These are phyloP conservation scores for Hyla sarda DNA, from an alignment of 2,113 vertebrate species.

Conservation along the genomic window DNA sequence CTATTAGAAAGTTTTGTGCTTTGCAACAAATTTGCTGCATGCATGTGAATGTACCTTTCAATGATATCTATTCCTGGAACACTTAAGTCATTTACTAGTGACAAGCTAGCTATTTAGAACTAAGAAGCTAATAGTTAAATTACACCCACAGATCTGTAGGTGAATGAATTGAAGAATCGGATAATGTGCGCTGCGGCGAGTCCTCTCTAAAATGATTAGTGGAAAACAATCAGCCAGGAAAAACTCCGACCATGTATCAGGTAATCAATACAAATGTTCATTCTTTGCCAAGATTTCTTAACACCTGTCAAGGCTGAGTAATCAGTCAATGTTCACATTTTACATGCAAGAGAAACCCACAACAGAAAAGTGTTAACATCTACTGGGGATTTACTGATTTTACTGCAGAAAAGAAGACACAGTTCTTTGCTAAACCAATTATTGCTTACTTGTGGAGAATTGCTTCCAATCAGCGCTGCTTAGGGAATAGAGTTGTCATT, in stretches of 20 bases:
- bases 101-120: slow-evolving; percentile 62
- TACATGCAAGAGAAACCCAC: slow-evolving; percentile 64
- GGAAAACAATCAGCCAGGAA: slow-evolving; percentile 66
- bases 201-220: slow-evolving; percentile 63
- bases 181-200: slow-evolving; percentile 63
- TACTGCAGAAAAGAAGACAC: slow-evolving; percentile 47
- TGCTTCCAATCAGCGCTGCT: slow-evolving; percentile 36
- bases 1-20: no score
- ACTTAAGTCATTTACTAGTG: slow-evolving; percentile 55
- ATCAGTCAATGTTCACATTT: slow-evolving; percentile 70
- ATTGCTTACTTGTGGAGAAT: slow-evolving; percentile 63
- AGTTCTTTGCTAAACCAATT: slow-evolving; percentile 69
- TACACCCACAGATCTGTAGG: slow-evolving; percentile 61
- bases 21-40: no score
- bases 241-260: slow-evolving; percentile 65
- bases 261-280: slow-evolving; percentile 71
- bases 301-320: slow-evolving; percentile 69
- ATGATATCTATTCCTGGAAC: not conserved
- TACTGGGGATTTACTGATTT: slow-evolving; percentile 63
- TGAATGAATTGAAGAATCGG: slow-evolving; percentile 68
- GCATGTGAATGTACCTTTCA: not conserved
- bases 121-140: slow-evolving; percentile 66
- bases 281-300: slow-evolving; percentile 66
- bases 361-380: slow-evolving; percentile 63
- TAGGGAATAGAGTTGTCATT: slow-evolving; percentile 24